phyloP scores from a whole-genome alignment of 2,888 invertebrate genomes.

The Volucella zonaria region DNA sequence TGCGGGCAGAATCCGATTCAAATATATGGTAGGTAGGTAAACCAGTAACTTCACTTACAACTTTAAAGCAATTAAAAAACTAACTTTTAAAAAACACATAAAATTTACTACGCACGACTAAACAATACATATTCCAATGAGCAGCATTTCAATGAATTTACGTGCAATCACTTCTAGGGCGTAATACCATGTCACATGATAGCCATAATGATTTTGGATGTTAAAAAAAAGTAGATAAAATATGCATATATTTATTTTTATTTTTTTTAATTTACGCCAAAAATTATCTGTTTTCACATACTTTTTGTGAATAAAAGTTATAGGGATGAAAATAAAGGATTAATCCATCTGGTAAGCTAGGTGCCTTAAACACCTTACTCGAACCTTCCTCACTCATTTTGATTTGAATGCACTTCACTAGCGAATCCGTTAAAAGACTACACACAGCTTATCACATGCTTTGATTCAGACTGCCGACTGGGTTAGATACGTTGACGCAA shows the following conservation, averaged over 20 bases:
- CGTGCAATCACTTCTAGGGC: slow-evolving; percentile 8
- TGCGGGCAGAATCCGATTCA: neutral
- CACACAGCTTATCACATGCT: slow-evolving; percentile 60
- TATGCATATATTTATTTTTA: neutral
- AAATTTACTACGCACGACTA: slow-evolving; percentile 14
- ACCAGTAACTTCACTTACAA: neutral
- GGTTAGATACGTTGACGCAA: slow-evolving; percentile 27
- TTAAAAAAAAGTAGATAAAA: neutral
- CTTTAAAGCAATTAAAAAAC: neutral
- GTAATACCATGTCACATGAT: slow-evolving; percentile 44
- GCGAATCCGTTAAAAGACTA: neutral
- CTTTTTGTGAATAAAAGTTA: slow-evolving; percentile 90
- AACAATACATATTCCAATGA: slow-evolving; percentile 1
- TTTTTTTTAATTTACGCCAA: neutral
- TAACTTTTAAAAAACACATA: neutral
- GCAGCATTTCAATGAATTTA: slow-evolving; percentile 4
- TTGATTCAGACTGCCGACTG: slow-evolving; percentile 33
- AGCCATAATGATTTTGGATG: slow-evolving; percentile 12
- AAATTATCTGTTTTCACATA: slow-evolving; percentile 79
- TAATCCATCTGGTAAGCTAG: slow-evolving; percentile 82
- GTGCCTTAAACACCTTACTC: slow-evolving; percentile 78
- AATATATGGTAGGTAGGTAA: neutral
- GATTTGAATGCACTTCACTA: slow-evolving; percentile 7
- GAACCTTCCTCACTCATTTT: slow-evolving; percentile 59
- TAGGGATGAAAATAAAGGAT: slow-evolving; percentile 88